Evolutionary conservation across 2,797 vertebrate genomes (phyloP).

Genomic region (Anabas testudineus): DNA sequence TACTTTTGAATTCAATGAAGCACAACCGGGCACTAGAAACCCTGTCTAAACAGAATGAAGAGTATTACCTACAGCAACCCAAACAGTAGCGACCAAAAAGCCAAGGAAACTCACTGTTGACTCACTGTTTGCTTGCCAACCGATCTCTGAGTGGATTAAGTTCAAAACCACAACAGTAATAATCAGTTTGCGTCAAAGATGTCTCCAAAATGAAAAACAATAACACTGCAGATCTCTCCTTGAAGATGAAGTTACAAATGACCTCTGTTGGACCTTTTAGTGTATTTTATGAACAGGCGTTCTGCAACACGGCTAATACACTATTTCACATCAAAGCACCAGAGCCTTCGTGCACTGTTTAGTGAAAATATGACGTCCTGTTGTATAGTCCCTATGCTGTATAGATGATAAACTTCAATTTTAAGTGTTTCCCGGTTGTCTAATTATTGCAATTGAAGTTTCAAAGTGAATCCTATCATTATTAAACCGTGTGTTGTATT

Average conservation of each 20-base stretch:
- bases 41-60: neutral
- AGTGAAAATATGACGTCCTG: neutral
- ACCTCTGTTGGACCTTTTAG: neutral
- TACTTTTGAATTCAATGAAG: neutral
- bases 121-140: slow-evolving; percentile 43
- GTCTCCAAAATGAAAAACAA: slow-evolving; percentile 23
- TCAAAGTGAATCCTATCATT: neutral
- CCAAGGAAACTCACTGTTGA: slow-evolving; percentile 35
- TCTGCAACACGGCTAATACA: slow-evolving; percentile 1
- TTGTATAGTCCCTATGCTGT: neutral
- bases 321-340: neutral
- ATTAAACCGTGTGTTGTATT: neutral
- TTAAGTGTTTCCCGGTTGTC: neutral
- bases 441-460: no score
- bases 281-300: neutral
- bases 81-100: slow-evolving; percentile 24
- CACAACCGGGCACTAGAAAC: neutral
- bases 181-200: slow-evolving; percentile 38
- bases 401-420: neutral
- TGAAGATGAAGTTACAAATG: neutral
- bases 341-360: neutral
- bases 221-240: slow-evolving; percentile 16
- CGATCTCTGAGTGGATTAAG: slow-evolving; percentile 38
- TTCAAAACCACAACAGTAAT: slow-evolving; percentile 45
- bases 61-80: slow-evolving; percentile 10